These are phyloP conservation scores for Thinocorus orbignyianus DNA, from an alignment of 2,113 vertebrate genomes.

Conservation along the genomic window DNA sequence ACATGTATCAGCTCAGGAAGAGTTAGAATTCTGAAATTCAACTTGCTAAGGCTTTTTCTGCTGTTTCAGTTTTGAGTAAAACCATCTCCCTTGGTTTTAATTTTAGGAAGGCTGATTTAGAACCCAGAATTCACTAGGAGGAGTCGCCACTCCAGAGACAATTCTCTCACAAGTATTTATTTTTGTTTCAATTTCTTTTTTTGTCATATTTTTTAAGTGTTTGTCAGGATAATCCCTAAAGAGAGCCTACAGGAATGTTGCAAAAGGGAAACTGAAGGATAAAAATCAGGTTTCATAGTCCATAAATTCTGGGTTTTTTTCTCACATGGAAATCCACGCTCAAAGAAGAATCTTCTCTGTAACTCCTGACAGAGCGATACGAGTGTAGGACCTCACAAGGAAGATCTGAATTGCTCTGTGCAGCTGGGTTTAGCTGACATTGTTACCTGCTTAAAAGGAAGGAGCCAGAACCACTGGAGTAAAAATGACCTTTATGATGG, in stretches of 20 bases:
- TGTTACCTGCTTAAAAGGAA: neutral
- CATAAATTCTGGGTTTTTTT: neutral
- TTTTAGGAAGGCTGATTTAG: neutral
- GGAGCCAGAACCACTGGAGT: neutral
- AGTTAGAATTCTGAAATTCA: neutral
- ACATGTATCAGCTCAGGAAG: neutral
- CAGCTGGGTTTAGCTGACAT: neutral
- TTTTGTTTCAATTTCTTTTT: neutral
- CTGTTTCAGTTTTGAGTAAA: neutral
- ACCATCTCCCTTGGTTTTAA: neutral
- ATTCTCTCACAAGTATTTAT: neutral
- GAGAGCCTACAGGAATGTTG: neutral
- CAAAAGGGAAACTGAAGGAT: neutral
- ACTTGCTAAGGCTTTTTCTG: neutral
- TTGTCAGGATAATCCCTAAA: neutral
- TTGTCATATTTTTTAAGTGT: neutral
- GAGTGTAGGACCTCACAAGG: neutral
- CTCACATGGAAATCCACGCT: neutral
- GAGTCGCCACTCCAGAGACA: neutral
- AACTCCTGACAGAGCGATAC: neutral
- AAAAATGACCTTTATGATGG: constrained; percentile 32
- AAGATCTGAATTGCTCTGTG: constrained; percentile 7
- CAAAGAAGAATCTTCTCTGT: neutral
- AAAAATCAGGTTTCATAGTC: neutral
- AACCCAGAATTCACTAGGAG: neutral